These are phyloP conservation scores for Archilochus colubris DNA, from an alignment of 2,113 vertebrate species.

Conservation along the genomic window DNA sequence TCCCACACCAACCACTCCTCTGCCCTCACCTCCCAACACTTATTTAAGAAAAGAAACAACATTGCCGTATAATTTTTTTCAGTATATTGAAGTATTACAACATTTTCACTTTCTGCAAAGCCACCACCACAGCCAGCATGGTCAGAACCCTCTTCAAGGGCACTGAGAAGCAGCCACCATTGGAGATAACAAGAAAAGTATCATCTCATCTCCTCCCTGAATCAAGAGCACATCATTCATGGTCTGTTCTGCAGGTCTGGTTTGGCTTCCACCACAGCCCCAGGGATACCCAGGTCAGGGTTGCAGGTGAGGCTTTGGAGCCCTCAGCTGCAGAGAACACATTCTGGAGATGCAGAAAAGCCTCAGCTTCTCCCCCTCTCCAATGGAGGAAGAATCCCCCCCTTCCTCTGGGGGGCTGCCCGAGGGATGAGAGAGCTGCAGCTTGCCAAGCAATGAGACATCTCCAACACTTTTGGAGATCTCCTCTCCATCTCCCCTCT, in stretches of 20 bases:
- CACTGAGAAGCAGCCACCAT: background rate
- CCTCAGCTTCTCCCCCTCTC: background rate
- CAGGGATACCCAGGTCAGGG: background rate
- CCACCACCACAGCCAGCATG: background rate
- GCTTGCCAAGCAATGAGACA: rapidly evolving
- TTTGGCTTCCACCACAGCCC: background rate
- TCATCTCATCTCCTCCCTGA: background rate
- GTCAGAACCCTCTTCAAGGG: background rate
- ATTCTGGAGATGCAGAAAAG: background rate
- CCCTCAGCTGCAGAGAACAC: background rate
- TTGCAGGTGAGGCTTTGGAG: background rate
- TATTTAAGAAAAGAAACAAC: background rate
- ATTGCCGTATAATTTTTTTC: background rate
- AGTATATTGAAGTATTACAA: background rate
- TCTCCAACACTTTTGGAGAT: background rate
- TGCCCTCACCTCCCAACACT: background rate
- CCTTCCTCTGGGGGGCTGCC: background rate
- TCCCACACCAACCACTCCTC: background rate
- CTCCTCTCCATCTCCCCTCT: too few species aligned
- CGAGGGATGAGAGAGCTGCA: too few species aligned
- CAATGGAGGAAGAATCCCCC: background rate
- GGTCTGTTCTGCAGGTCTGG: background rate
- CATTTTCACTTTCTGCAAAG: background rate
- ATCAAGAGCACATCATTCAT: too few species aligned
- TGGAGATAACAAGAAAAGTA: rapidly evolving